Conservation (phyloP, 1,140 invertebrate species). For the Stenopsyche tienmushanensis region DNA sequence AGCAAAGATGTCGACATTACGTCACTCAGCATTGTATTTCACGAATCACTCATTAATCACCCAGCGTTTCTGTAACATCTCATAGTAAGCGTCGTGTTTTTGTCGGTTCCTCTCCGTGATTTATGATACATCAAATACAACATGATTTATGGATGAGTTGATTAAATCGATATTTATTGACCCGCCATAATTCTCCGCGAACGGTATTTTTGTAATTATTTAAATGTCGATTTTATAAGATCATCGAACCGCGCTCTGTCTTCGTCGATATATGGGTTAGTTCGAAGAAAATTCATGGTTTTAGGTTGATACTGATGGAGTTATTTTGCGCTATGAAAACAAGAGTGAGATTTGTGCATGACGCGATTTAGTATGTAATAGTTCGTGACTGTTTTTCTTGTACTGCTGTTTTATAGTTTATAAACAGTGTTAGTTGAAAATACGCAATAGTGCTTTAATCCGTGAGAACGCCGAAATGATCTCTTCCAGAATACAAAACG, state of each 20-base stretch:
- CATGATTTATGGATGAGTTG: slow-evolving; percentile 14
- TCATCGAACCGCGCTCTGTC: too few species aligned
- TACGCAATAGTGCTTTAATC: slow-evolving; percentile 15
- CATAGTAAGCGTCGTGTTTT: background rate
- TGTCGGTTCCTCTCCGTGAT: background rate
- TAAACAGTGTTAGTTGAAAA: too few species aligned
- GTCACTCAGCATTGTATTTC: slow-evolving; percentile 13
- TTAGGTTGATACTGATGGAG: too few species aligned
- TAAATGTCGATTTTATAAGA: background rate
- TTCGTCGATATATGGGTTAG: too few species aligned
- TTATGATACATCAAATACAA: slow-evolving; percentile 15
- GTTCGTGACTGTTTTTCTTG: too few species aligned
- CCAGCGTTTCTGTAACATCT: slow-evolving; percentile 21
- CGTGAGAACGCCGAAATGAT: slow-evolving; percentile 11
- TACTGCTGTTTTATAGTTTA: too few species aligned
- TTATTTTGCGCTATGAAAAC: too few species aligned
- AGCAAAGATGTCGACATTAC: slow-evolving; percentile 11
- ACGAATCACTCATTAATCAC: slow-evolving; percentile 19
- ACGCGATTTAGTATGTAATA: too few species aligned
- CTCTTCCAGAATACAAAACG: too few species aligned
- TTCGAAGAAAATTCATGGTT: too few species aligned
- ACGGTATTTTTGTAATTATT: background rate
- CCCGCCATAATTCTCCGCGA: slow-evolving; percentile 1
- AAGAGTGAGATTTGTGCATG: too few species aligned
- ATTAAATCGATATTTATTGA: slow-evolving; percentile 28